Base-by-base conservation (phyloP, 2,797 vertebrate genomes). In the Limosa lapponica region DNA sequence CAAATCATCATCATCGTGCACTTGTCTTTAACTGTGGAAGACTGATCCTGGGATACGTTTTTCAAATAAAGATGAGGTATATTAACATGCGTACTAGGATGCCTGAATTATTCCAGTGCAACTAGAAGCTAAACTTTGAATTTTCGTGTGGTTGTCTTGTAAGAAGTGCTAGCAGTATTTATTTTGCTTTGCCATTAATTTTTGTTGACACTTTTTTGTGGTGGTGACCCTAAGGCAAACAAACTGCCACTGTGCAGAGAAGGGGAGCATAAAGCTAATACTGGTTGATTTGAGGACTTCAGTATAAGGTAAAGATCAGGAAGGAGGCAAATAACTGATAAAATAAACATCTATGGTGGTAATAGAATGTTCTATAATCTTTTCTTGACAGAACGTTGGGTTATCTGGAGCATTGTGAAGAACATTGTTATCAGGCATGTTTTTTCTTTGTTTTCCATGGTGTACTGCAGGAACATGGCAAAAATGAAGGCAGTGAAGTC, bases 381-480 rank as follows among this genome's bases (percentile, higher is more conserved):
- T 52, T 65, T 61, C 23, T 14, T 87, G 74, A 39, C 36, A 48
- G 24, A 55, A n/a, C 41, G 13, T 28, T 52, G 16, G 34, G 25
- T 39, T 86, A 20, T 23, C 28, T 69, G 65, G 67, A 75, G 11
- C 9, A 11, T 82, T 79, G 16, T 55, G 49, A 69, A 59, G 16
- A 59, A 37, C 4, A 2, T 6, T 46, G 46, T 46, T 87, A 18
- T 19, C 52, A 49, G 58, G 61, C 1, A 1, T 49, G 1, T 0
- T 6, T 90, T 89, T 91, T 48, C 25, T 73, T 28, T 64, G 57
- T 23, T 73, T 82, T 83, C 57, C 67, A 0, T 32, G 55, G 2
- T 30, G 28, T 27, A 5, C 17, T 36, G 22, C 49, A 30, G 69
- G 61, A 74, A 11, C 34, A 20, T 4, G 74, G 67, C 36, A 54